Evolutionary conservation across 1,140 invertebrate species (phyloP).

Genomic region (Drosophila triauraria): DNA sequence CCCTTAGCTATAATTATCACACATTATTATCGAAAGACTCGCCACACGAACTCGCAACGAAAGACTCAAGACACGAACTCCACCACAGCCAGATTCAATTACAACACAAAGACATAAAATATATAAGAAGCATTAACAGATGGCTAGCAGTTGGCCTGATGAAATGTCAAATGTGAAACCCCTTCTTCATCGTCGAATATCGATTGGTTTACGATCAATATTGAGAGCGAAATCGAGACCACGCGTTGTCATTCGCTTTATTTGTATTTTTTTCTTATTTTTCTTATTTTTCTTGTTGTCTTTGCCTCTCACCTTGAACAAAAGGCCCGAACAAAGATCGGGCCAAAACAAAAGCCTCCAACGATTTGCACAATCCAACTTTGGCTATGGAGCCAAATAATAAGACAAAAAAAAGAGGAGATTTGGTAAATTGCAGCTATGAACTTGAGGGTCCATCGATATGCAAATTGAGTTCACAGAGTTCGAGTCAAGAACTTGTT

Average conservation of each 20-base stretch:
- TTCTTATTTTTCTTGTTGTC: slow-evolving; percentile 22
- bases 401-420: background rate
- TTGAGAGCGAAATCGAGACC: slow-evolving; percentile 44
- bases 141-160: slow-evolving; percentile 22
- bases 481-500: slow-evolving; percentile 1
- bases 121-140: slow-evolving; percentile 8
- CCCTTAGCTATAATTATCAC: slow-evolving; percentile 3
- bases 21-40: slow-evolving; percentile 29
- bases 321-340: slow-evolving; percentile 50
- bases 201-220: slow-evolving; percentile 42
- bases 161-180: slow-evolving; percentile 62
- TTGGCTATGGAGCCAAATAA: background rate
- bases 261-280: slow-evolving; percentile 14
- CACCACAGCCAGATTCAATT: slow-evolving; percentile 31
- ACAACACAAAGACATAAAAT: slow-evolving; percentile 14
- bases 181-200: slow-evolving; percentile 15
- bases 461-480: slow-evolving; percentile 9
- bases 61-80: slow-evolving; percentile 61
- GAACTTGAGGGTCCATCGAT: slow-evolving; percentile 11
- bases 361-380: slow-evolving; percentile 16
- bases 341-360: slow-evolving; percentile 32
- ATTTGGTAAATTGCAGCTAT: slow-evolving; percentile 16
- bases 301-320: slow-evolving; percentile 66
- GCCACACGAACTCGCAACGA: slow-evolving; percentile 45
- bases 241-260: slow-evolving; percentile 10